These are phyloP conservation scores for Platalea minor DNA, from an alignment of 2,797 vertebrate genomes.

Conservation along the genomic window DNA sequence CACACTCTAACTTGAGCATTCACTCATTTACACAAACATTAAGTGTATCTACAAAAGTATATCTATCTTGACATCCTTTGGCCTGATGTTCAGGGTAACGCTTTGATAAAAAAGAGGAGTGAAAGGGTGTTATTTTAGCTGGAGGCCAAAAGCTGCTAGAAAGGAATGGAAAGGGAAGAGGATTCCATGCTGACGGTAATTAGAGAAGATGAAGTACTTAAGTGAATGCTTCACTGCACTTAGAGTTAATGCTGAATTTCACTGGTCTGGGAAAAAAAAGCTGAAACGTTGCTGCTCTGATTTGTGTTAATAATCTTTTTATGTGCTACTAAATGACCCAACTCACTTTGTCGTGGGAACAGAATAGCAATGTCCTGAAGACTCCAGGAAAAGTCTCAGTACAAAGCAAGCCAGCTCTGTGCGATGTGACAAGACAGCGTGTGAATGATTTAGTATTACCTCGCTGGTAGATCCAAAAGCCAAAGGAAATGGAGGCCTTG, in stretches of 20 bases:
- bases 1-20: neutral
- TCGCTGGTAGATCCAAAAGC: neutral
- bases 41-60: neutral
- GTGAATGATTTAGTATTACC: neutral
- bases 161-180: neutral
- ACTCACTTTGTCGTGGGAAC: neutral
- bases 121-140: constrained; percentile 20
- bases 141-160: neutral
- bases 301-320: constrained; percentile 15
- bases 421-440: fast-evolving
- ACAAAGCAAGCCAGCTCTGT: neutral
- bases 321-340: neutral
- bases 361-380: neutral
- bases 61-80: neutral
- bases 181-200: neutral
- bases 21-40: neutral
- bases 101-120: neutral
- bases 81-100: neutral
- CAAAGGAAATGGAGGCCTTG: neutral
- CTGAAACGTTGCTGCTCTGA: constrained; percentile 2
- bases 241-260: constrained; percentile 8
- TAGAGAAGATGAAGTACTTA: constrained; percentile 13
- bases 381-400: neutral
- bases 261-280: neutral
- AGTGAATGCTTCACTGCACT: neutral